Evolutionary conservation across 2,113 vertebrate species (phyloP).

Genomic region (Proteles cristata): DNA sequence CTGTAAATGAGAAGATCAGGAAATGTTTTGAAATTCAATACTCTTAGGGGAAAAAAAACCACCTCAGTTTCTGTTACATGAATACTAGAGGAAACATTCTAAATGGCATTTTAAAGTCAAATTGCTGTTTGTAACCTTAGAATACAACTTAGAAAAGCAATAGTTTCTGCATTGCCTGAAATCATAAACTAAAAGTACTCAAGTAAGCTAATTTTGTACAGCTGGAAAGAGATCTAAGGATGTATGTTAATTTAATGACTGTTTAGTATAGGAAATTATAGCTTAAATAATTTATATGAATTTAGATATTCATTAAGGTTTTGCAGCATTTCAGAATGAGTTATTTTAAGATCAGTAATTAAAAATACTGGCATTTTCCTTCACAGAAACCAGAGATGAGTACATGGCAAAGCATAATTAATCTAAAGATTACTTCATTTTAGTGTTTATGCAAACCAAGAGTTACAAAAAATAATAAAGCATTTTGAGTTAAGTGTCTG

Average conservation of each 20-base stretch:
- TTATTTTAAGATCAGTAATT: slow-evolving; percentile 71
- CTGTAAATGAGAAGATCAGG: slow-evolving; percentile 47
- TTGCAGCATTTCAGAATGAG: slow-evolving; percentile 68
- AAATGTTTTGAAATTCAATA: slow-evolving; percentile 58
- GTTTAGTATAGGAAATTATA: slow-evolving; percentile 78
- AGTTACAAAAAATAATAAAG: slow-evolving; percentile 15
- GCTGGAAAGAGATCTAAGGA: slow-evolving; percentile 72
- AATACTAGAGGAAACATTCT: slow-evolving; percentile 55
- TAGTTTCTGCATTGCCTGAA: slow-evolving; percentile 65
- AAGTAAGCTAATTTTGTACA: slow-evolving; percentile 74
- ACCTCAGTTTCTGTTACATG: not conserved
- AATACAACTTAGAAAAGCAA: slow-evolving; percentile 67
- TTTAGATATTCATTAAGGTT: slow-evolving; percentile 75
- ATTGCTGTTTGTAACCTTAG: slow-evolving; percentile 71
- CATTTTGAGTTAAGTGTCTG: slow-evolving; percentile 20
- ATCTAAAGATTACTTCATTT: slow-evolving; percentile 48
- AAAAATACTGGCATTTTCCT: slow-evolving; percentile 69
- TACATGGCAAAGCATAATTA: slow-evolving; percentile 66
- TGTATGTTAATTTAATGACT: slow-evolving; percentile 81
- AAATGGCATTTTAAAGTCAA: slow-evolving; percentile 73
- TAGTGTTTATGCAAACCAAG: slow-evolving; percentile 52
- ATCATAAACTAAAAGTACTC: slow-evolving; percentile 71
- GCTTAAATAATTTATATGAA: slow-evolving; percentile 79
- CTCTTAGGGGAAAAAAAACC: not conserved
- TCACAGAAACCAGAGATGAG: slow-evolving; percentile 36